phyloP scores from a whole-genome alignment of 23 tunicate genomes.

The Ciona savignyi region DNA sequence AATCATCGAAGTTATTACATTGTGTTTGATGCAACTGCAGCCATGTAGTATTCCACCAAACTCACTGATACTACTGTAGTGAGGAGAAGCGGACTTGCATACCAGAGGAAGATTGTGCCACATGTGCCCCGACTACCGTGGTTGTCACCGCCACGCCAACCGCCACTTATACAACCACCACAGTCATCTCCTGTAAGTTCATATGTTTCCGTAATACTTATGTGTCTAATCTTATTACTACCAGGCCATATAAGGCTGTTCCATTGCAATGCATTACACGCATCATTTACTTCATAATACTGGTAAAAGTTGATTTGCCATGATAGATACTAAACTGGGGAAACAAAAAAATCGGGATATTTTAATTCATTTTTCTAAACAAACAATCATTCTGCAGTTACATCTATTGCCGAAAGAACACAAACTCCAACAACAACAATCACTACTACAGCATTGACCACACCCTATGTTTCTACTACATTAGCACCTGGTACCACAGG shows the following conservation, averaged over 20 bases:
- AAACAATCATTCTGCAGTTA: neutral
- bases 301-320: no score
- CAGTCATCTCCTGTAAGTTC: slow-evolving; percentile 19
- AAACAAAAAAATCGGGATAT: neutral
- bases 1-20: no score
- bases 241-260: no score
- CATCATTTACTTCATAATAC: no score
- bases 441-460: neutral
- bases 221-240: no score
- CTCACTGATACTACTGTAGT: slow-evolving; percentile 10
- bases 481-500: neutral
- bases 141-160: slow-evolving; percentile 30
- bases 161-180: slow-evolving; percentile 10
- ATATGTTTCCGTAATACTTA: no score
- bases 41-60: no score
- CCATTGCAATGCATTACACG: no score
- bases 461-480: neutral
- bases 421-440: neutral
- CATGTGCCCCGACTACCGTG: slow-evolving; percentile 43
- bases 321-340: no score
- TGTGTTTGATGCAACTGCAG: no score
- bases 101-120: slow-evolving; percentile 20
- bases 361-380: neutral
- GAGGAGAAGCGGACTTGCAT: slow-evolving; percentile 35
- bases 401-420: neutral